Evolutionary conservation across 2,797 vertebrate species (phyloP), one percentile per base, ranked within the genome.

Genomic region (Geotrypetes seraphini): DNA sequence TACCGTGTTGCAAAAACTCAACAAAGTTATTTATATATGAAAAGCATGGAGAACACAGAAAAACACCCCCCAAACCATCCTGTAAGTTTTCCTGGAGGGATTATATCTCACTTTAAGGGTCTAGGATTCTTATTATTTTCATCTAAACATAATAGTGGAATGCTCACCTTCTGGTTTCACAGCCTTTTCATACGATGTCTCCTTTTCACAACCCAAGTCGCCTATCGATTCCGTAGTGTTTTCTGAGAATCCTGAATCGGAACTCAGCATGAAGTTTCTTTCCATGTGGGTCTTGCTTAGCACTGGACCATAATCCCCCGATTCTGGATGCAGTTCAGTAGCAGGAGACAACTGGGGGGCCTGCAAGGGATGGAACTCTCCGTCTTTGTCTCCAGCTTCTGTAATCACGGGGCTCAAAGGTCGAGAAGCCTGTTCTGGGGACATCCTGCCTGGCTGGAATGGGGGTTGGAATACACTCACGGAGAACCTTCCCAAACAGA

Each of bases 391-490:
- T 19, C 68, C 71, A 31, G 43, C 43, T 15, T 63, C 67, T 1
- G 53, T 63, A 27, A 44, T 51, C 7, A 50, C 47, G 11, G 53
- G 39, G 2, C 59, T 60, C 38, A 64, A 44, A 19, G 73, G 47
- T 39, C 82, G 75, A 57, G 63, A 78, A 10, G 61, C 61, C 11
- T 79, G 69, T 41, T 98, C 95, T 0, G 92, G 87, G 4, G 94
- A 89, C 8, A 85, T 78, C 39, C 92, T 81, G 10, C 88, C 92
- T 7, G 91, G 86, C 63, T 93, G 88, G 71, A 90, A 94, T 0
- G 95, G 95, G 34, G 95, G 95, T 72, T 97, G 94, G 73, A 99
- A 99, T 38, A 99, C 92, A 2, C 92, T 91, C 58, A 99, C 89
- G 0, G 94, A 97, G 73, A 96, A 99, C 78, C 94, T 95, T n/a